phyloP scores from a whole-genome alignment of 2,113 vertebrate genomes.

The Plectropomus leopardus region DNA sequence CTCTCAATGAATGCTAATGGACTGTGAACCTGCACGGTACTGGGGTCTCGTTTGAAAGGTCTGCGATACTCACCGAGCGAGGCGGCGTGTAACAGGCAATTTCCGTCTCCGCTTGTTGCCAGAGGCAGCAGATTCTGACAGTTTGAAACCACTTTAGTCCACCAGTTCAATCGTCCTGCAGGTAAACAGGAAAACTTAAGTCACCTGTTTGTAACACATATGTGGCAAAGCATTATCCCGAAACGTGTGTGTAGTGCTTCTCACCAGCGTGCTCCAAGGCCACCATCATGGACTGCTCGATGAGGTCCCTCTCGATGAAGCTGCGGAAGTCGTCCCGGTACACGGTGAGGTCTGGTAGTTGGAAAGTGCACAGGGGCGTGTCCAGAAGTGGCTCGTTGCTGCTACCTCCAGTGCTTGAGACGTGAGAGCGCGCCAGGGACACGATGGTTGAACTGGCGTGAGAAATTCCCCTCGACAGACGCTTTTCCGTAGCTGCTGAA shows the following conservation, averaged over 20 bases:
- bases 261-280: constrained; percentile 96
- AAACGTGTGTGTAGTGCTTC: constrained; percentile 44
- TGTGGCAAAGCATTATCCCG: background rate
- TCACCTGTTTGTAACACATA: constrained; percentile 13
- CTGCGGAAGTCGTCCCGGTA: constrained; percentile 95
- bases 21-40: background rate
- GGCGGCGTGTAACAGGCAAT: constrained; percentile 95
- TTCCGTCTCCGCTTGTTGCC: constrained; percentile 96
- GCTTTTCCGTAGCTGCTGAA: constrained; percentile 87
- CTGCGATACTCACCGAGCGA: constrained; percentile 89
- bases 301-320: constrained; percentile 97
- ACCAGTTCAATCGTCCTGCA: constrained; percentile 97
- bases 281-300: constrained; percentile 98
- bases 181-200: background rate
- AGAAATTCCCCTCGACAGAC: constrained; percentile 94
- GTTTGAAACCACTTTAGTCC: constrained; percentile 91
- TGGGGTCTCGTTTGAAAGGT: constrained; percentile 39
- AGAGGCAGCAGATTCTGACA: constrained; percentile 94
- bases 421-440: constrained; percentile 93
- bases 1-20: constrained; percentile 54
- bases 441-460: constrained; percentile 97
- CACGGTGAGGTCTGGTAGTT: constrained; percentile 95
- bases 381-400: constrained; percentile 90
- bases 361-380: constrained; percentile 97
- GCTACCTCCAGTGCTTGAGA: constrained; percentile 90